Conservation (phyloP, 53 echinoderm and acorn worm genomes). For the Luidia sarsii region DNA sequence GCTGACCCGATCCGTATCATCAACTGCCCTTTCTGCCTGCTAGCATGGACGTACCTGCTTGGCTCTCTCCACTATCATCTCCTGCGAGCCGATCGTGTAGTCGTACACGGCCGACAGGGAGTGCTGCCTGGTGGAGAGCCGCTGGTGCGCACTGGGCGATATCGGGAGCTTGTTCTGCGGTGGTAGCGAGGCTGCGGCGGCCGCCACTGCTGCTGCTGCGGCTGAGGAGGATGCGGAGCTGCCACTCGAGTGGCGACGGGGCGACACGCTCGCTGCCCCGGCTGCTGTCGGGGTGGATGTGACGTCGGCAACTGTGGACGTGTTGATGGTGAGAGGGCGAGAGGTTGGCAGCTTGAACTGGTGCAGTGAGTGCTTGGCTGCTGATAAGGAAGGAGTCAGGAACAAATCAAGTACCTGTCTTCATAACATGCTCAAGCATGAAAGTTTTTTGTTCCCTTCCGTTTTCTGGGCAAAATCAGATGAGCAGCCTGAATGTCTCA, state of each 20-base stretch:
- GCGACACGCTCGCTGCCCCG: not conserved
- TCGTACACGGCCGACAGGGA: slow-evolving; percentile 91
- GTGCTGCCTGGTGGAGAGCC: slow-evolving; percentile 85
- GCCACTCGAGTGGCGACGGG: slow-evolving; percentile 9
- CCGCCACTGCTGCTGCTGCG: not conserved
- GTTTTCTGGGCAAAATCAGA: too few relatives aligned
- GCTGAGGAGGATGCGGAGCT: not conserved
- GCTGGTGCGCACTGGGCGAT: slow-evolving; percentile 64
- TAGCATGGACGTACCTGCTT: slow-evolving; percentile 78
- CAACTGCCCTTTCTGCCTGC: too few relatives aligned
- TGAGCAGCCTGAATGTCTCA: too few relatives aligned
- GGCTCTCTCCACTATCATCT: slow-evolving; percentile 97
- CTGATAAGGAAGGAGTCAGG: too few relatives aligned
- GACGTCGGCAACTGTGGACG: not conserved
- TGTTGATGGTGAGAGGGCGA: slow-evolving; percentile 33
- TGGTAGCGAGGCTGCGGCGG: slow-evolving; percentile 7
- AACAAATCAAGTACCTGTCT: too few relatives aligned
- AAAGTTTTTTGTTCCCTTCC: too few relatives aligned
- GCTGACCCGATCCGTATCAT: too few relatives aligned
- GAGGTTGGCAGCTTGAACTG: slow-evolving; percentile 45
- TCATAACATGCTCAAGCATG: too few relatives aligned
- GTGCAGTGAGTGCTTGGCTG: slow-evolving; percentile 57
- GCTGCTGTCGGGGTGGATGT: not conserved
- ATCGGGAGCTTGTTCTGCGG: slow-evolving; percentile 61
- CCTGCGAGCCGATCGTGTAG: slow-evolving; percentile 97